Percentiles rank a stretch among this genome's conserved stretches.
Conservation (phyloP, 2,113 vertebrate genomes). For the Seriola dumerili region DNA sequence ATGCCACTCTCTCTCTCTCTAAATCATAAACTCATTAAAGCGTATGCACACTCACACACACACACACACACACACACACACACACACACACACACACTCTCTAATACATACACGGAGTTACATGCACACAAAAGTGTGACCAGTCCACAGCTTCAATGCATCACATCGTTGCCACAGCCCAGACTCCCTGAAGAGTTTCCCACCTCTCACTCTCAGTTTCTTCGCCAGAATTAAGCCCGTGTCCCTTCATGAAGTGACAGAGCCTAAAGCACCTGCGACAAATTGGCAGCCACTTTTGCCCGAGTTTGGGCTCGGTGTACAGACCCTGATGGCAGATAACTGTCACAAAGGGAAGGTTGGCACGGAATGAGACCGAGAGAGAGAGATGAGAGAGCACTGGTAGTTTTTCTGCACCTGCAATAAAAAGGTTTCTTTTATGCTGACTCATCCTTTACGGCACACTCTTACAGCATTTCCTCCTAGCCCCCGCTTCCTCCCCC, state of each 20-base stretch:
- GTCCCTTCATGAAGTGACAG: slow-evolving; percentile 65
- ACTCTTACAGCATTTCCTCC: slow-evolving; percentile 24
- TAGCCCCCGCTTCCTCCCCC: slow-evolving; percentile 15
- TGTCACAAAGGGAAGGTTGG: slow-evolving; percentile 62
- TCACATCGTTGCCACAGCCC: slow-evolving; percentile 24
- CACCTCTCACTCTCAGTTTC: slow-evolving; percentile 37
- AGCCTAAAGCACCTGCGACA: slow-evolving; percentile 67
- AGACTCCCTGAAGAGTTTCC: slow-evolving; percentile 31
- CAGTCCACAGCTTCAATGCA: slow-evolving; percentile 22
- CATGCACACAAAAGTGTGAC: slow-evolving; percentile 2
- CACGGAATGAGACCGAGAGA: slow-evolving; percentile 47
- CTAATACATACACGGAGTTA: not conserved
- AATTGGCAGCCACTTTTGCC: slow-evolving; percentile 69
- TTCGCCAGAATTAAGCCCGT: slow-evolving; percentile 35
- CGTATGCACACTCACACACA: not conserved
- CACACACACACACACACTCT: slow-evolving; percentile 5
- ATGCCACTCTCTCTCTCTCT: not conserved
- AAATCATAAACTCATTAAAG: slow-evolving; percentile 34
- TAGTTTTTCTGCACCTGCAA: slow-evolving; percentile 64
- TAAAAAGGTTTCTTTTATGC: slow-evolving; percentile 61
- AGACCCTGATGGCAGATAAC: slow-evolving; percentile 69
- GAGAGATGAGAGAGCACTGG: slow-evolving; percentile 27
- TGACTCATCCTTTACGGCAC: slow-evolving; percentile 68
- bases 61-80: slow-evolving; percentile 3
- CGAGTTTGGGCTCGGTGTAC: slow-evolving; percentile 65